Percentiles rank a stretch among this genome's conserved stretches.
These are phyloP conservation scores for Athene cunicularia DNA, from an alignment of 2,113 vertebrate species.

Conservation along the genomic window DNA sequence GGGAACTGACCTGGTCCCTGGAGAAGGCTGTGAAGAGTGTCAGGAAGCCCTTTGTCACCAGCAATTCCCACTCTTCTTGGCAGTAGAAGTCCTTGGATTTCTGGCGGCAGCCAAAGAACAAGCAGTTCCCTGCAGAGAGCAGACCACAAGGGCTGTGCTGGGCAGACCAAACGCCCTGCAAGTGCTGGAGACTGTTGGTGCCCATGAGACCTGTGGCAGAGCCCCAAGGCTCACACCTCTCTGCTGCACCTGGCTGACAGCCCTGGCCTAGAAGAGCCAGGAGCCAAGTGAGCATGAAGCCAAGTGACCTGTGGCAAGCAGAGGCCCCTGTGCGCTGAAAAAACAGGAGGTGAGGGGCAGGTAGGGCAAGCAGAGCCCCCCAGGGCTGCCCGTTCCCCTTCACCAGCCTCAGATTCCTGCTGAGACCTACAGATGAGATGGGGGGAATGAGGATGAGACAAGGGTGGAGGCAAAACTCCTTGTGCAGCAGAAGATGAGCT, in stretches of 20 bases:
- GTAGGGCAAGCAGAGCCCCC: not conserved
- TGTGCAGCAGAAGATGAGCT: not conserved
- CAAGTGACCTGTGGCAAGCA: not conserved
- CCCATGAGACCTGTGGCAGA: not conserved
- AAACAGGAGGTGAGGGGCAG: not conserved
- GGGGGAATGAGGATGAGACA: not conserved
- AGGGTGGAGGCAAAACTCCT: not conserved
- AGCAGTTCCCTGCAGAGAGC: conserved; percentile 77
- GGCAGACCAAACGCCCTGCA: not conserved
- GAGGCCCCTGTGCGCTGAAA: not conserved
- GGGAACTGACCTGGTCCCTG: conserved; percentile 87
- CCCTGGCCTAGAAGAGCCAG: not conserved
- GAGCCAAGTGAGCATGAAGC: not conserved
- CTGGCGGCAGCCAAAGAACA: conserved; percentile 92
- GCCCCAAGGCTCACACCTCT: not conserved
- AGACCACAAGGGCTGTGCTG: not conserved
- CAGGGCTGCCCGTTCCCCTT: not conserved
- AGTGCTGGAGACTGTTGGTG: not conserved
- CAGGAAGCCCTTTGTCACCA: conserved; percentile 75
- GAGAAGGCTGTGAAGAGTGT: conserved; percentile 91
- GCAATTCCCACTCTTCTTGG: conserved; percentile 84
- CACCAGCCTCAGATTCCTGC: not conserved
- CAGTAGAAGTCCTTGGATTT: conserved; percentile 90
- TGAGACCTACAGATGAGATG: not conserved
- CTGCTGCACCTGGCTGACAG: not conserved